phyloP scores from a whole-genome alignment of 2,888 invertebrate species.

The Aquatica leii region DNA sequence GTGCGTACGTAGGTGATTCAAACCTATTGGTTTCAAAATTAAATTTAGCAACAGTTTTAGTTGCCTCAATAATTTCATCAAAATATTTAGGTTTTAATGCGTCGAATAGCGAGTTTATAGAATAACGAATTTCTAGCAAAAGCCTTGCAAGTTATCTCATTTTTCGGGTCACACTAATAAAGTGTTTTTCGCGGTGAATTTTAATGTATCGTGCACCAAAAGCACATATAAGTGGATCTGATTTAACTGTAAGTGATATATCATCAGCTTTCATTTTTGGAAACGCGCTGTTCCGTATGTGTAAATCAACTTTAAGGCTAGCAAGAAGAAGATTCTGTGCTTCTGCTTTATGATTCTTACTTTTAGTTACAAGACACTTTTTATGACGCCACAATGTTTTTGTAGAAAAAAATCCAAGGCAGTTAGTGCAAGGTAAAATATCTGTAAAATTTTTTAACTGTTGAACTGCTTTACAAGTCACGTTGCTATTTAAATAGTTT shows the following conservation, averaged over 20 bases:
- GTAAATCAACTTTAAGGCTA: not conserved
- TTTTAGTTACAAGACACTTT: not conserved
- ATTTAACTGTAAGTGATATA: too few relatives aligned
- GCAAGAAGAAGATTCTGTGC: not conserved
- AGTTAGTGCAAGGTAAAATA: not conserved
- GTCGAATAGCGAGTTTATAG: slow-evolving; percentile 19
- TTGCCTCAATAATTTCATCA: slow-evolving; percentile 27
- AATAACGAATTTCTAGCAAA: slow-evolving; percentile 26
- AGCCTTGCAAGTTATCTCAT: slow-evolving; percentile 36
- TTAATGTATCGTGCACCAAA: slow-evolving; percentile 35
- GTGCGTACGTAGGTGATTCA: slow-evolving; percentile 23
- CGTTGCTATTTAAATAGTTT: not conserved
- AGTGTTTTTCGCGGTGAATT: slow-evolving; percentile 35
- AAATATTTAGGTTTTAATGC: slow-evolving; percentile 26
- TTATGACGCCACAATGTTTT: not conserved
- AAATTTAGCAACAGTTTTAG: slow-evolving; percentile 29
- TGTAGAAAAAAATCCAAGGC: not conserved
- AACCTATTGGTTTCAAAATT: slow-evolving; percentile 18
- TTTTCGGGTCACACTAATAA: slow-evolving; percentile 29
- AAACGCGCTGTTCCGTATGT: not conserved
- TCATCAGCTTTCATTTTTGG: not conserved
- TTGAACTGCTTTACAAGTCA: not conserved
- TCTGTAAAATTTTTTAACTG: not conserved
- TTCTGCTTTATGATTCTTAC: not conserved
- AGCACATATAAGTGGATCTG: slow-evolving; percentile 17